Conservation (phyloP, 1,140 invertebrate species). For the Halyomorpha halys region DNA sequence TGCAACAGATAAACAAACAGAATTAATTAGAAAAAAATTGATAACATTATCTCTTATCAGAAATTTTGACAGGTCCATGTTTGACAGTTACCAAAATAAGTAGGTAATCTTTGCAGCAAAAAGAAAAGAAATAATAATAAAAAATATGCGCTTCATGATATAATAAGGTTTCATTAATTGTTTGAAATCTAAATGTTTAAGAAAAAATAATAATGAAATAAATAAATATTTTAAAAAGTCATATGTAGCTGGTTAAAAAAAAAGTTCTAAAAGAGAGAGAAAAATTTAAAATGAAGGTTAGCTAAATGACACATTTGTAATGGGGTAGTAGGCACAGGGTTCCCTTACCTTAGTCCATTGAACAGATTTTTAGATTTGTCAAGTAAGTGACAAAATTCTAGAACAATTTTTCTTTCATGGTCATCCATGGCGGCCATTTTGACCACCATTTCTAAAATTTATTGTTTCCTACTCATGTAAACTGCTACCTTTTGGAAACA, state of each 20-base stretch:
- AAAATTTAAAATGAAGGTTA: too few relatives aligned
- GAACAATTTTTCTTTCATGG: slow-evolving; percentile 86
- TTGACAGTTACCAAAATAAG: too few relatives aligned
- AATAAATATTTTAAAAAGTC: too few relatives aligned
- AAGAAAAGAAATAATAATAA: too few relatives aligned
- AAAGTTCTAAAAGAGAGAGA: too few relatives aligned
- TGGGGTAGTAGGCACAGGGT: not conserved
- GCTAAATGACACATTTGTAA: too few relatives aligned
- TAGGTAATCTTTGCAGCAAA: too few relatives aligned
- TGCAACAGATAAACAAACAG: not conserved
- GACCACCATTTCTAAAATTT: slow-evolving; percentile 37
- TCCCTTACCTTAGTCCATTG: slow-evolving; percentile 78
- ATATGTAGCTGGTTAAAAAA: too few relatives aligned
- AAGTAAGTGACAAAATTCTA: slow-evolving; percentile 91
- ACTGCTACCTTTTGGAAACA: slow-evolving; percentile 11
- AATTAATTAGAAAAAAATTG: not conserved
- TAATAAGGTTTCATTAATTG: too few relatives aligned
- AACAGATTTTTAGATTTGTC: slow-evolving; percentile 97
- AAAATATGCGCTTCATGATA: too few relatives aligned
- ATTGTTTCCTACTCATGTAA: slow-evolving; percentile 6
- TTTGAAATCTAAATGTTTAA: too few relatives aligned
- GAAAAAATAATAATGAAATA: too few relatives aligned
- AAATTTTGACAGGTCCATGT: not conserved
- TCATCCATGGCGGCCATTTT: slow-evolving; percentile 68
- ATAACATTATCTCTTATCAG: slow-evolving; percentile 11